Conservation (phyloP, 2,797 vertebrate species). For the Tokudaia muenninki region DNA sequence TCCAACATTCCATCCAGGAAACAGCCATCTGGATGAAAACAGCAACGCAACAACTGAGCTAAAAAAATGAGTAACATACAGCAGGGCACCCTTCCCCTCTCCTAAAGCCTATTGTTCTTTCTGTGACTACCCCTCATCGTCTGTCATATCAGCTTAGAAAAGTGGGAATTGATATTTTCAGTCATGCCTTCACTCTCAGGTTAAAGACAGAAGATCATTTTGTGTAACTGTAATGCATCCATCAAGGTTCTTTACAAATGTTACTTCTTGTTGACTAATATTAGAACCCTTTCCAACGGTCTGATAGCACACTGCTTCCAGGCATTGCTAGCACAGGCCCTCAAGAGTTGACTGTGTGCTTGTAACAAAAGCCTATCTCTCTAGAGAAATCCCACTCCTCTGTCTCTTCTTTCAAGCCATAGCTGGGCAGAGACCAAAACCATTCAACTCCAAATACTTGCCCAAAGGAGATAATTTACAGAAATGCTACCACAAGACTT, state of each 20-base stretch:
- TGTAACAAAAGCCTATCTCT: neutral
- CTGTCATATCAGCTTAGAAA: constrained; percentile 43
- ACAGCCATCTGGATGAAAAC: constrained; percentile 25
- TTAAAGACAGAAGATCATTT: constrained; percentile 32
- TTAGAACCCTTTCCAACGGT: constrained; percentile 5
- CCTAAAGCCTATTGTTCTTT: neutral
- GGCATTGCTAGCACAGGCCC: neutral
- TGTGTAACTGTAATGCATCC: neutral
- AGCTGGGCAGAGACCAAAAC: neutral
- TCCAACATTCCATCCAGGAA: neutral
- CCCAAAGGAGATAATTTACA: constrained; percentile 21
- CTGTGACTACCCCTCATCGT: neutral
- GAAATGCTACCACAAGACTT: constrained; percentile 13
- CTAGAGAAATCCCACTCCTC: neutral
- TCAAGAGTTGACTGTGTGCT: neutral
- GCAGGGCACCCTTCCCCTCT: neutral
- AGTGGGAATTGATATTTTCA: neutral
- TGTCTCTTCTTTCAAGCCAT: neutral
- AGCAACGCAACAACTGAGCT: neutral
- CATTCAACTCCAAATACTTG: neutral
- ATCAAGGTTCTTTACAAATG: constrained; percentile 1
- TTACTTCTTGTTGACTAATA: constrained; percentile 14
- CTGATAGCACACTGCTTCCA: constrained; percentile 5
- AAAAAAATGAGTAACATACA: neutral
- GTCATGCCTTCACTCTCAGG: constrained; percentile 3